Evolutionary conservation across 2,888 invertebrate genomes (phyloP).

Genomic region (Macroteleia sp.): DNA sequence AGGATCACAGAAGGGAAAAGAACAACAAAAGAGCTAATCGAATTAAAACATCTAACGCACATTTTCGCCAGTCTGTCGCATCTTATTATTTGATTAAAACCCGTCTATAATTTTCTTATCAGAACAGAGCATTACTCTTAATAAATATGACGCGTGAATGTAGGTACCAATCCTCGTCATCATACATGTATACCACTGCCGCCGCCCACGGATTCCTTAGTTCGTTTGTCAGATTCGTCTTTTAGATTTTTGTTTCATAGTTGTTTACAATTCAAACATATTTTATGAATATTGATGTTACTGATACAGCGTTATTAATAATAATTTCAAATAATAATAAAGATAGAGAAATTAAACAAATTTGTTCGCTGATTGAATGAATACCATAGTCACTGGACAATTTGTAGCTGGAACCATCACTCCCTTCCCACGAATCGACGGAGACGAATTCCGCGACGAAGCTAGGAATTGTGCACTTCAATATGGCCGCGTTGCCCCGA

Average conservation of each 20-base stretch:
- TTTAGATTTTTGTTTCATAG: not conserved
- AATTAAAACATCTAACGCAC: slow-evolving; percentile 1
- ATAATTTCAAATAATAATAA: too few relatives aligned
- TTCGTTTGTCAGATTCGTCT: slow-evolving; percentile 33
- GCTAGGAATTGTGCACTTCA: slow-evolving; percentile 95
- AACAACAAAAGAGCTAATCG: not conserved
- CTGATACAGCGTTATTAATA: too few relatives aligned
- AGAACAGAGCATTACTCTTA: slow-evolving; percentile 45
- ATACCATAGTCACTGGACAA: slow-evolving; percentile 91
- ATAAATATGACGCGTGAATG: slow-evolving; percentile 51
- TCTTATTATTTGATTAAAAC: slow-evolving; percentile 12
- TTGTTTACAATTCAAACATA: not conserved
- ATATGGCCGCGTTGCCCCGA: slow-evolving; percentile 92
- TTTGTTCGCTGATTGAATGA: too few relatives aligned
- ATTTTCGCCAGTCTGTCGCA: not conserved
- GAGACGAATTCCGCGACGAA: slow-evolving; percentile 96
- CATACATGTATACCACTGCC: slow-evolving; percentile 53
- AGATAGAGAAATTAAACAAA: too few relatives aligned
- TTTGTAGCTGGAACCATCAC: slow-evolving; percentile 88
- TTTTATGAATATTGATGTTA: too few relatives aligned
- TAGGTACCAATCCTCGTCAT: slow-evolving; percentile 37
- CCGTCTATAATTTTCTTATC: slow-evolving; percentile 41
- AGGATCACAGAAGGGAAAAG: not conserved
- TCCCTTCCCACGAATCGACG: slow-evolving; percentile 92
- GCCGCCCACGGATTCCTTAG: slow-evolving; percentile 58